Evolutionary conservation across 2,888 invertebrate species (phyloP), one percentile per base, ranked within the genome.

Genomic region (Synergus itoensis): DNA sequence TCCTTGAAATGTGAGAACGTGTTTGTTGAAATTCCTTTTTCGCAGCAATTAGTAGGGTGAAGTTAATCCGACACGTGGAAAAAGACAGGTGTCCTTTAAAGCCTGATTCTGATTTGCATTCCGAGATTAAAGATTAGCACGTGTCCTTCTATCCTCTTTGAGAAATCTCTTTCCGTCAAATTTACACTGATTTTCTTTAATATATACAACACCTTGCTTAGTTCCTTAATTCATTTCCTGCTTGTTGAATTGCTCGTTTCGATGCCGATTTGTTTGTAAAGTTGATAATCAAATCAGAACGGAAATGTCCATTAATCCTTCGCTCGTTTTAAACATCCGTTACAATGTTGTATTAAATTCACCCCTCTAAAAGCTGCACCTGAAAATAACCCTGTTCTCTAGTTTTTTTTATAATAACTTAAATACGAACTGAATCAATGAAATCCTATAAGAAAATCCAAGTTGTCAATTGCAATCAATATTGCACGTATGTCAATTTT

Each of bases 161-260:
- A 21, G 18, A 60, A 60, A 60, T 60, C 14, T 69, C 12, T 69
- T 69, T 5, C 36, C 40, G 9, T 40, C n/a, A 41, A 36, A 9
- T 9, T 28, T 69, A 69, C n/a, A 69, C 48, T 28, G 77, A 77
- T 73, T 79, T 84, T 78, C 73, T 76, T 65, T 82, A 83, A 85
- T 84, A 63, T 82, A 84, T 83, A 67, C 84, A 79, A 64, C 83
- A 83, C 79, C 84, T 83, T 85, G 84, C 80, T 43, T 9, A 9
- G 45, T 28, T 18, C 18, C 57, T 60, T 60, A 60, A 64, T 45
- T 36, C 4, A 48, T 45, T 69, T 69, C 69, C 69, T 21, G 69
- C 16, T 53, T 69, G 48, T 16, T 21, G 28, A 69, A 65, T 75
- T 36, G n/a, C 41, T 28, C 36, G 60, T 76, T 76, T 60, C 11